Conservation (phyloP, 2,888 invertebrate genomes). For the Melikaiella ostensackeni region DNA sequence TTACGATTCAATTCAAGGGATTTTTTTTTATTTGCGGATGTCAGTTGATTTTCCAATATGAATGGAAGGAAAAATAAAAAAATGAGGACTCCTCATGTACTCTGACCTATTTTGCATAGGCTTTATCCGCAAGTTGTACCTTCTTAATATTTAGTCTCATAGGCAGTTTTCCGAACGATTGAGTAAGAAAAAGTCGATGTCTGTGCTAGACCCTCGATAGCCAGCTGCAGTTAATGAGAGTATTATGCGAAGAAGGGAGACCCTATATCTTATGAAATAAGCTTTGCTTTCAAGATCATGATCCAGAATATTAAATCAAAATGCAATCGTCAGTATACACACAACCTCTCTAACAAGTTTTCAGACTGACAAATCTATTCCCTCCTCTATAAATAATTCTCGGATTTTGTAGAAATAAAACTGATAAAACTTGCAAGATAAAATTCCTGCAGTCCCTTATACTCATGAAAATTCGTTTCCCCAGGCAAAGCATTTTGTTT, state of each 20-base stretch:
- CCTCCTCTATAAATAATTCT: too few relatives aligned
- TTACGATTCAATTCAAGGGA: not conserved
- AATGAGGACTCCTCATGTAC: not conserved
- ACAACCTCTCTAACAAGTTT: not conserved
- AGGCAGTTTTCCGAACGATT: constrained; percentile 9
- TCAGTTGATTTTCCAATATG: not conserved
- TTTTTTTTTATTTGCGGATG: not conserved
- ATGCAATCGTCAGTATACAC: not conserved
- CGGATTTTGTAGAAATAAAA: not conserved
- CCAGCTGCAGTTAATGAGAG: constrained; percentile 31
- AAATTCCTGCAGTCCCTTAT: not conserved
- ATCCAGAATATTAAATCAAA: constrained; percentile 1
- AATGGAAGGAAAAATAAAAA: not conserved
- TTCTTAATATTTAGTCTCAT: constrained; percentile 19
- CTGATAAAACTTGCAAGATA: not conserved
- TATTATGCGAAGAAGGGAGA: constrained; percentile 3
- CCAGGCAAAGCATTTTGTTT: not conserved
- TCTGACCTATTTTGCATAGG: not conserved
- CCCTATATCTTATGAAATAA: constrained; percentile 9
- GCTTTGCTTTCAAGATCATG: not conserved
- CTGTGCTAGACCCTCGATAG: constrained; percentile 5
- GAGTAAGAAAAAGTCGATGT: not conserved
- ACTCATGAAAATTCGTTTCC: too few relatives aligned
- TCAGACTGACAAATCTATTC: too few relatives aligned
- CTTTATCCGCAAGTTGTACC: not conserved